Conservation (phyloP, 2,797 vertebrate species). For the Myotis findleyi region DNA sequence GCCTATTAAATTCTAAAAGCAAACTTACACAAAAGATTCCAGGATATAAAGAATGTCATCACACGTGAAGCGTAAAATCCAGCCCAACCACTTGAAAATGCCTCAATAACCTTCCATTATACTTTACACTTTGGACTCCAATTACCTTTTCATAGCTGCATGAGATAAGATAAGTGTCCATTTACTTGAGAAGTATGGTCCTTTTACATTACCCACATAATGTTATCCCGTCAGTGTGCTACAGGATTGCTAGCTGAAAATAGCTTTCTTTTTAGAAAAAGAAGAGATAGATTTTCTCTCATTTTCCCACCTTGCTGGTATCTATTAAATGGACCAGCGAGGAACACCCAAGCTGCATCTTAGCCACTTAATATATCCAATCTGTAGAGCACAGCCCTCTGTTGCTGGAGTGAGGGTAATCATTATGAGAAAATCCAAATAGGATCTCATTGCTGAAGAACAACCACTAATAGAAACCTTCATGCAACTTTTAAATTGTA, state of each 20-base stretch:
- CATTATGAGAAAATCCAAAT: conserved; percentile 83
- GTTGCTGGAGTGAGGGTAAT: conserved; percentile 82
- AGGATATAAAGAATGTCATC: conserved; percentile 38
- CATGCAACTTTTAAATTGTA: conserved; percentile 12
- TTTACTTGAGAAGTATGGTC: conserved; percentile 69
- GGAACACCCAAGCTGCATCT: conserved; percentile 79
- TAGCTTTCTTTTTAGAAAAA: conserved; percentile 82
- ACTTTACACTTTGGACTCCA: conserved; percentile 35
- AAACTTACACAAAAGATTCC: conserved; percentile 42
- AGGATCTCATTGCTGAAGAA: conserved; percentile 72
- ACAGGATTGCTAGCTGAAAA: conserved; percentile 79
- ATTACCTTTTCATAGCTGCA: conserved; percentile 71
- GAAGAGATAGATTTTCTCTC: conserved; percentile 80
- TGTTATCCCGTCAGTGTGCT: conserved; percentile 52
- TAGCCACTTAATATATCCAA: conserved; percentile 78
- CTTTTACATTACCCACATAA: conserved; percentile 74
- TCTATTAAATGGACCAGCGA: conserved; percentile 70
- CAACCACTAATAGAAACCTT: neutral
- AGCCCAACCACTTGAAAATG: conserved; percentile 23
- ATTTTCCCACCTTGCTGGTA: conserved; percentile 68
- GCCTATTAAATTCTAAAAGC: conserved; percentile 59
- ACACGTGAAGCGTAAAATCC: conserved; percentile 29
- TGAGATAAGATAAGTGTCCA: conserved; percentile 75
- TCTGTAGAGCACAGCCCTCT: conserved; percentile 67
- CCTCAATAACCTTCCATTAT: conserved; percentile 57